These are phyloP conservation scores for Sarcophaga variegata DNA, from an alignment of 2,888 invertebrate species.

Conservation along the genomic window DNA sequence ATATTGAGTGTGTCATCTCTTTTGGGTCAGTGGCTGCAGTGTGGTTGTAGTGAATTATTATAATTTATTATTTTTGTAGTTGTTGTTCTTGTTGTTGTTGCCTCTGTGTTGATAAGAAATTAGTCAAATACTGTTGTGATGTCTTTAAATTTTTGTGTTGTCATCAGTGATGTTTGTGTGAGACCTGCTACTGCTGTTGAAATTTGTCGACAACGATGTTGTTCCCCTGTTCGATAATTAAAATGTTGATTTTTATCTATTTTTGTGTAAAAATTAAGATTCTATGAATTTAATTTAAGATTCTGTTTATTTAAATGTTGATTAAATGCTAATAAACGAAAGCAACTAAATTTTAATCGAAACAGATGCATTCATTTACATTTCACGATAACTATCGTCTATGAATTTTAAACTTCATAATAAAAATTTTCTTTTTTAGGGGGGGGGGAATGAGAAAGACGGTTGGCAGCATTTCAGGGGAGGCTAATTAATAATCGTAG, in stretches of 20 bases:
- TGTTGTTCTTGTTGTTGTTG: not conserved
- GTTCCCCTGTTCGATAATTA: constrained; percentile 47
- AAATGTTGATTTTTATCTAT: constrained; percentile 58
- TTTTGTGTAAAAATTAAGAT: constrained; percentile 39
- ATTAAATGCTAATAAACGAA: constrained; percentile 37
- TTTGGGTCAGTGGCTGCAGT: constrained; percentile 2
- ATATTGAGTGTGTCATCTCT: not conserved
- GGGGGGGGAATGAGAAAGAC: not conserved
- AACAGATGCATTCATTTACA: constrained; percentile 13
- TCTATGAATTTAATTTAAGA: constrained; percentile 22
- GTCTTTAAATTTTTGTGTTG: constrained; percentile 28
- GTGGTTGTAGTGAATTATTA: constrained; percentile 16
- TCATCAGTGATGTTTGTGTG: constrained; percentile 19
- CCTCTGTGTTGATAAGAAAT: constrained; percentile 59
- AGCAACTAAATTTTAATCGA: constrained; percentile 41
- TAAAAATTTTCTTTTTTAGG: not conserved
- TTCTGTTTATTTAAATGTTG: constrained; percentile 28
- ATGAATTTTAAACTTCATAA: constrained; percentile 22
- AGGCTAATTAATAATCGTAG: not conserved
- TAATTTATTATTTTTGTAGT: constrained; percentile 41
- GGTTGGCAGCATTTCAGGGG: constrained; percentile 4
- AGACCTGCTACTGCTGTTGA: constrained; percentile 27
- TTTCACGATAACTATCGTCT: constrained; percentile 29
- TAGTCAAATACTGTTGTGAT: constrained; percentile 49
- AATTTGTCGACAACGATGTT: constrained; percentile 19